Evolutionary conservation across 92 coral and sea anemone genomes (phyloP).

Genomic region (Paragorgia papillata): DNA sequence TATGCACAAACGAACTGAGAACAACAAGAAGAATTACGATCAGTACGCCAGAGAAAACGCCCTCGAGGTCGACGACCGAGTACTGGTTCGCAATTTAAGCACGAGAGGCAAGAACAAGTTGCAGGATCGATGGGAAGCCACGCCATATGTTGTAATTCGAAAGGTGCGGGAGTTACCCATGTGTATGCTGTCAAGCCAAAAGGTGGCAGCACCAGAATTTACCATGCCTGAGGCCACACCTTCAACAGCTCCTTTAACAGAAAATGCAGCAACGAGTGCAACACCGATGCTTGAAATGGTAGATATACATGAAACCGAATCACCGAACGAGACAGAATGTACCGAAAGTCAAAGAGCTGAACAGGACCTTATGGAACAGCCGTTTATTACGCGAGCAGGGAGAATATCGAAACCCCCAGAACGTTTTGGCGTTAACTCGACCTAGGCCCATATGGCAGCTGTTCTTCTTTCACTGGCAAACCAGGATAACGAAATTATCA

Average conservation of each 20-base stretch:
- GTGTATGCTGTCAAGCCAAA: too few species aligned
- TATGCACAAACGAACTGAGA: constrained; percentile 20
- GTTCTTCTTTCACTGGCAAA: constrained; percentile 2
- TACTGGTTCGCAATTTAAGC: constrained; percentile 31
- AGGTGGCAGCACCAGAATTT: too few species aligned
- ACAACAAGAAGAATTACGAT: constrained; percentile 38
- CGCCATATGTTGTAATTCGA: neutral
- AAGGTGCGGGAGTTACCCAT: too few species aligned
- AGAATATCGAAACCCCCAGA: too few species aligned
- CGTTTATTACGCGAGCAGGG: too few species aligned
- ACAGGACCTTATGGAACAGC: too few species aligned
- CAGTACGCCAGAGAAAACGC: constrained; percentile 12
- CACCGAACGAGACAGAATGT: too few species aligned
- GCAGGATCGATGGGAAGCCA: constrained; percentile 41
- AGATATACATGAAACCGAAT: neutral
- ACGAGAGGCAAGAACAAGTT: constrained; percentile 46
- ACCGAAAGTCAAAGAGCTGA: too few species aligned
- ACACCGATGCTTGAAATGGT: neutral
- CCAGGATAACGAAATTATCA: neutral
- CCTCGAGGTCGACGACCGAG: constrained; percentile 30
- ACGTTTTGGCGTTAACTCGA: constrained; percentile 28
- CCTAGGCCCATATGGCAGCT: constrained; percentile 13
- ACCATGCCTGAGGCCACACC: too few species aligned
- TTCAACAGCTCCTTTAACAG: neutral
- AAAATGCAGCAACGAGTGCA: constrained; percentile 11